Percentiles rank a stretch among this genome's conserved stretches.
Conservation (phyloP, 1,140 invertebrate species). For the Alviniconcha marisindica region DNA sequence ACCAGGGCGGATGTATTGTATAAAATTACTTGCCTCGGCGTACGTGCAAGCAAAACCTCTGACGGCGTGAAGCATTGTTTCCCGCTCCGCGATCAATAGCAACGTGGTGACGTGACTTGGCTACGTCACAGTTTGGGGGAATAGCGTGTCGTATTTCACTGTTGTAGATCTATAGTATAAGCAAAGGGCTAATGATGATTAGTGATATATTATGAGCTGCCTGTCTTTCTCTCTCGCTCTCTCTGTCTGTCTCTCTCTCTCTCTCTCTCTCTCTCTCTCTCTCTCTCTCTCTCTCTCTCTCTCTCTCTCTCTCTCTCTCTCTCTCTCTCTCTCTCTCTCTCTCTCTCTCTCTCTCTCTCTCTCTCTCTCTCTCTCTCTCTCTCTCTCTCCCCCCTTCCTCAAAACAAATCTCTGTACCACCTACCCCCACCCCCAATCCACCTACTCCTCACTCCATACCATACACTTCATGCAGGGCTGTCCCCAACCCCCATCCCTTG, state of each 20-base stretch:
- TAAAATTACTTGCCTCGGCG: too few relatives aligned
- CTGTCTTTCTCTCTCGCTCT: not conserved
- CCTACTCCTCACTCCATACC: not conserved
- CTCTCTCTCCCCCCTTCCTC: not conserved
- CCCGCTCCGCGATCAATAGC: too few relatives aligned
- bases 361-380: slow-evolving; percentile 6
- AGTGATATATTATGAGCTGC: not conserved
- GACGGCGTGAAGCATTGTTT: too few relatives aligned
- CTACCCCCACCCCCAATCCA: not conserved
- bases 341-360: slow-evolving; percentile 10
- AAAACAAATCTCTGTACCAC: not conserved
- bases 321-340: not conserved
- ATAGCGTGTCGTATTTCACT: too few relatives aligned
- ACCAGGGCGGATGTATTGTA: too few relatives aligned
- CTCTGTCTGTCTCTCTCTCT: slow-evolving; percentile 4
- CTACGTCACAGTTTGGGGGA: too few relatives aligned
- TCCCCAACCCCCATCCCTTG: too few relatives aligned
- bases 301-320: not conserved
- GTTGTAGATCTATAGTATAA: too few relatives aligned
- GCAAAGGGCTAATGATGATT: too few relatives aligned
- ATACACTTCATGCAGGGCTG: too few relatives aligned
- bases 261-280: not conserved
- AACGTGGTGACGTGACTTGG: too few relatives aligned
- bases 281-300: not conserved
- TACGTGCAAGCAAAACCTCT: too few relatives aligned